Evolutionary conservation across 1,140 invertebrate species (phyloP).

Genomic region (Carposina sasakii): DNA sequence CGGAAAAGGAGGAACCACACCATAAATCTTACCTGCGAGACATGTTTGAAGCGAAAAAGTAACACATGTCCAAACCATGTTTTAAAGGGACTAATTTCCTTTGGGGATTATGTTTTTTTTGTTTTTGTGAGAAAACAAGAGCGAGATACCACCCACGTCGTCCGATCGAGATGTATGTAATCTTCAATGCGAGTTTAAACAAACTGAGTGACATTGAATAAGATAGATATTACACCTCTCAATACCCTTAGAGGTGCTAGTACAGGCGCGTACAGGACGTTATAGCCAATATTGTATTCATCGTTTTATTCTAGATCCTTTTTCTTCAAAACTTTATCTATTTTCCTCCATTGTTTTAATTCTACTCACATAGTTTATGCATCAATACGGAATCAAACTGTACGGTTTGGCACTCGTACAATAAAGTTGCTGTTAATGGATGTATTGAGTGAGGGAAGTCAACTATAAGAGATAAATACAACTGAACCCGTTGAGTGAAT

Average conservation of each 20-base stretch:
- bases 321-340: no score
- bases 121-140: conserved; percentile 49
- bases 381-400: no score
- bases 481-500: no score
- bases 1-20: conserved; percentile 37
- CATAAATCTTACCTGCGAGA: conserved; percentile 59
- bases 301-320: no score
- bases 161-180: not conserved
- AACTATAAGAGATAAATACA: no score
- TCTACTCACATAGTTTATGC: no score
- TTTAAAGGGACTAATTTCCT: conserved; percentile 69
- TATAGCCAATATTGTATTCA: no score
- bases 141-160: conserved; percentile 63
- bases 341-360: no score
- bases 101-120: conserved; percentile 53
- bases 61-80: conserved; percentile 65
- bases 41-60: conserved; percentile 65
- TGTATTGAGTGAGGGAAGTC: no score
- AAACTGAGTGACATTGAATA: not conserved
- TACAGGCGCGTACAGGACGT: no score
- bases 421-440: no score
- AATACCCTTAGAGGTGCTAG: not conserved
- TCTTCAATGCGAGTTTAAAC: not conserved
- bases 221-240: not conserved
- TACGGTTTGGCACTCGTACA: no score